Evolutionary conservation across 1,140 invertebrate genomes (phyloP), one percentile per base, ranked within the genome.

Genomic region (Chironomus tepperi): DNA sequence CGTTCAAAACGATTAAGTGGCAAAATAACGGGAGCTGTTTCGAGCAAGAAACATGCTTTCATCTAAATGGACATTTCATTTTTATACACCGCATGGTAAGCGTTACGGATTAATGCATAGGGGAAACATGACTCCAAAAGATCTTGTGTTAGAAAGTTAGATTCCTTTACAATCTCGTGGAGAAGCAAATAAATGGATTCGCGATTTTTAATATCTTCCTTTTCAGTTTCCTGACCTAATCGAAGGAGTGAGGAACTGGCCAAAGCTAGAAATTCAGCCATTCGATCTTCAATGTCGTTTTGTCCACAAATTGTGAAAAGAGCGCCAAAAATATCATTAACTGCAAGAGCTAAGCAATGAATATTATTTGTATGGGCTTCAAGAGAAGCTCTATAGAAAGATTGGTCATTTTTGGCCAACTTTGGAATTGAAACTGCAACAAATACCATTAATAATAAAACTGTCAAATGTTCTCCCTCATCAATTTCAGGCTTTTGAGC

Each of bases 281-380:
- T 94, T 75, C 98, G 88, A 79, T 98, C 96, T 80, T 98, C 96
- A 77, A 98, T 96, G 81, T 99, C 98, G 21, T 92, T 93, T 79
- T 93, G 91, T 3, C 93, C 94, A 81, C 96, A 96, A 75, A 98
- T 93, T 0, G 95, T 96, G 79, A 99, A 99, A 19, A 99, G 82
- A 1, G 97, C 97, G 19, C 93, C 96, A 80, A 98, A 98, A 75
- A 99, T 93, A 78, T 96, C 93, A 81, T 99, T 99, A 64, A 99
- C 93, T 0, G 97, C 97, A 42, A 94, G 88, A 1, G 96, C 94
- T 85, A 99, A 91, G 79, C 97, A 99, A 81, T 99, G 98, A 76
- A 96, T 97, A 82, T 99, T 99, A 84, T 99, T 99, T 0, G 93
- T 89, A 82, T 98, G 96, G 0, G 94, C 96, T 85, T 98, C 95